Conservation (phyloP, 2,888 invertebrate species). For the Ligdia adustata region DNA sequence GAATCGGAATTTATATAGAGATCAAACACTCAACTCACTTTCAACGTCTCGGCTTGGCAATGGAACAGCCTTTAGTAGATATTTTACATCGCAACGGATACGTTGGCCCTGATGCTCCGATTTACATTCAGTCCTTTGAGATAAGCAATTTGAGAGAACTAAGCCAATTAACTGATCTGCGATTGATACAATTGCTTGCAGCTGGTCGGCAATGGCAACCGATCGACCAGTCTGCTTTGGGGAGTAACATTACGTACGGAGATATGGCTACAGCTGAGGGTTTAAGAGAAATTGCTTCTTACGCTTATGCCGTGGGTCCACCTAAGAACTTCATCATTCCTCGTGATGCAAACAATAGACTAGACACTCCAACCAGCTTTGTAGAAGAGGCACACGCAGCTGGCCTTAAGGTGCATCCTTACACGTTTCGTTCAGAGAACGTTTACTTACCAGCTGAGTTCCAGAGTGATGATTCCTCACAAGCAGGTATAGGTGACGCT, state of each 20-base stretch:
- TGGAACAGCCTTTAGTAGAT: slow-evolving; percentile 66
- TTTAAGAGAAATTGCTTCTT: slow-evolving; percentile 63
- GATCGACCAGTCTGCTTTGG: slow-evolving; percentile 57
- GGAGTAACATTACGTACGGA: slow-evolving; percentile 62
- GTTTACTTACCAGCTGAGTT: slow-evolving; percentile 64
- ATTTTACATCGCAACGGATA: slow-evolving; percentile 67
- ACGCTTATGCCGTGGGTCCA: slow-evolving; percentile 72
- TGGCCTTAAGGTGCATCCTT: slow-evolving; percentile 73
- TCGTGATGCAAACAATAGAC: slow-evolving; percentile 51
- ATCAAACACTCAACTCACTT: slow-evolving; percentile 73
- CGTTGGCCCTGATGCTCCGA: slow-evolving; percentile 53
- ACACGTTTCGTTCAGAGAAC: slow-evolving; percentile 73
- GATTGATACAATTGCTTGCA: slow-evolving; percentile 63
- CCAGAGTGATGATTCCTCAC: slow-evolving; percentile 48
- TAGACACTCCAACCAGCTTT: slow-evolving; percentile 61
- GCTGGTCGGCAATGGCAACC: slow-evolving; percentile 47
- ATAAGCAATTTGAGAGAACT: slow-evolving; percentile 69
- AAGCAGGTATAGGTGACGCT: slow-evolving; percentile 57
- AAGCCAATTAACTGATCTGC: slow-evolving; percentile 61
- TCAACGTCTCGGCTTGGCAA: slow-evolving; percentile 58
- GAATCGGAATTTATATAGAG: slow-evolving; percentile 72
- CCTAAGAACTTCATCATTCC: slow-evolving; percentile 71
- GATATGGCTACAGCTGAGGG: slow-evolving; percentile 72
- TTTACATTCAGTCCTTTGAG: slow-evolving; percentile 76
- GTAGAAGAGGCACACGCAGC: slow-evolving; percentile 65